phyloP scores from a whole-genome alignment of 1,140 invertebrate genomes.

The Drosophila aff. region DNA sequence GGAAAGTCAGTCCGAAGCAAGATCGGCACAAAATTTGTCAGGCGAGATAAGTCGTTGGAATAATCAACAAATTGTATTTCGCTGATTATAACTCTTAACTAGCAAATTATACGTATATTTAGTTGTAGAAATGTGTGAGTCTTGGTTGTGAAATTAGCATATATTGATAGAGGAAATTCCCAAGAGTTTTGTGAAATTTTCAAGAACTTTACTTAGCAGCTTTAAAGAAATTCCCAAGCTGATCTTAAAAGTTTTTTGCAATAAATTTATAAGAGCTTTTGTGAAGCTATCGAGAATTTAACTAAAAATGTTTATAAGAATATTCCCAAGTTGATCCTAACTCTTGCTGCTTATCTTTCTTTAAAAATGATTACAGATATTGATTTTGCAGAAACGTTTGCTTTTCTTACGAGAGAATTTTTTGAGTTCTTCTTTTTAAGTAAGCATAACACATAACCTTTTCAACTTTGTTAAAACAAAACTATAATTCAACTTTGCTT shows the following conservation, averaged over 20 bases:
- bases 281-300: too few species aligned
- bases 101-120: background rate
- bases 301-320: too few species aligned
- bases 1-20: conserved; percentile 8
- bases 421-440: too few species aligned
- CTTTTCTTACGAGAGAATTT: too few species aligned
- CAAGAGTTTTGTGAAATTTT: background rate
- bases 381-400: too few species aligned
- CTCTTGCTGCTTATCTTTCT: too few species aligned
- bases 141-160: conserved; percentile 15
- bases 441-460: too few species aligned
- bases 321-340: too few species aligned
- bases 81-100: conserved; percentile 18
- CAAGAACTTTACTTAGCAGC: background rate
- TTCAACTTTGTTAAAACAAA: background rate
- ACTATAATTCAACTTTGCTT: background rate
- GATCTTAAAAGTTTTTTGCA: background rate
- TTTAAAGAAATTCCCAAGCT: background rate
- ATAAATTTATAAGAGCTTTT: too few species aligned
- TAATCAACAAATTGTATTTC: conserved; percentile 22
- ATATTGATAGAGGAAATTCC: conserved; percentile 19
- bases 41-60: background rate
- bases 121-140: background rate
- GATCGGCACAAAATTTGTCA: conserved; percentile 19
- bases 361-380: too few species aligned